Percentiles rank a stretch among this genome's conserved stretches.
Conservation (phyloP, 2,888 invertebrate species). For the Hyposoter dolosus region DNA sequence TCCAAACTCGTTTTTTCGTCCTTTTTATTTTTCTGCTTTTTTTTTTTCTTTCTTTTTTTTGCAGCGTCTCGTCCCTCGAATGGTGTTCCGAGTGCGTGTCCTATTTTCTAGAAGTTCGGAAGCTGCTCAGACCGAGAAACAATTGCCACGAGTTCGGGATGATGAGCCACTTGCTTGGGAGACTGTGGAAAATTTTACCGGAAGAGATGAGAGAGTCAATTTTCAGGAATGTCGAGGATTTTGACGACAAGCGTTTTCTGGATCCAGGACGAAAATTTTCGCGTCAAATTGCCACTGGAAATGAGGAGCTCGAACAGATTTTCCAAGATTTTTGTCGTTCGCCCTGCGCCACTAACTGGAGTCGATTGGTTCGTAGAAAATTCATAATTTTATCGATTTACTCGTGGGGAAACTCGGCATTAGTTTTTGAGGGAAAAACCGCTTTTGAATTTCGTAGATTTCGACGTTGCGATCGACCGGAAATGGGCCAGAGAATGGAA, state of each 20-base stretch:
- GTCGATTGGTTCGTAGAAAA: slow-evolving; percentile 74
- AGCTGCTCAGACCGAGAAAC: slow-evolving; percentile 71
- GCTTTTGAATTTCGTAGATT: slow-evolving; percentile 31
- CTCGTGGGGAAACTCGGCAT: neutral
- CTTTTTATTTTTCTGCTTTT: slow-evolving; percentile 6
- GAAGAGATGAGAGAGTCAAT: slow-evolving; percentile 72
- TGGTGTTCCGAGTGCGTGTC: slow-evolving; percentile 77
- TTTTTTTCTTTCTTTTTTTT: slow-evolving; percentile 40
- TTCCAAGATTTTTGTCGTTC: slow-evolving; percentile 72
- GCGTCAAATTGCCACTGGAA: slow-evolving; percentile 38
- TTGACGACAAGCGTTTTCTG: slow-evolving; percentile 50
- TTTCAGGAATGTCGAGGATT: slow-evolving; percentile 66
- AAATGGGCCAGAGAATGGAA: slow-evolving; percentile 32
- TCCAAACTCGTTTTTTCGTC: neutral
- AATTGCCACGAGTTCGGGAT: slow-evolving; percentile 75
- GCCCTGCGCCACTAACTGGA: slow-evolving; percentile 76
- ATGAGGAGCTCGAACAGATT: slow-evolving; percentile 33
- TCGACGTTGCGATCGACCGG: slow-evolving; percentile 58
- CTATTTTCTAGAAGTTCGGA: slow-evolving; percentile 76
- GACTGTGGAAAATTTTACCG: slow-evolving; percentile 76
- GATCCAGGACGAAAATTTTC: slow-evolving; percentile 60
- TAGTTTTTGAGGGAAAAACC: neutral
- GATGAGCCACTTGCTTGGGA: slow-evolving; percentile 75
- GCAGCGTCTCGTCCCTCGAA: slow-evolving; percentile 76
- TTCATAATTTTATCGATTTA: neutral